These are phyloP conservation scores for Cheilosia vulpina DNA, from an alignment of 2,888 invertebrate species.

Conservation along the genomic window DNA sequence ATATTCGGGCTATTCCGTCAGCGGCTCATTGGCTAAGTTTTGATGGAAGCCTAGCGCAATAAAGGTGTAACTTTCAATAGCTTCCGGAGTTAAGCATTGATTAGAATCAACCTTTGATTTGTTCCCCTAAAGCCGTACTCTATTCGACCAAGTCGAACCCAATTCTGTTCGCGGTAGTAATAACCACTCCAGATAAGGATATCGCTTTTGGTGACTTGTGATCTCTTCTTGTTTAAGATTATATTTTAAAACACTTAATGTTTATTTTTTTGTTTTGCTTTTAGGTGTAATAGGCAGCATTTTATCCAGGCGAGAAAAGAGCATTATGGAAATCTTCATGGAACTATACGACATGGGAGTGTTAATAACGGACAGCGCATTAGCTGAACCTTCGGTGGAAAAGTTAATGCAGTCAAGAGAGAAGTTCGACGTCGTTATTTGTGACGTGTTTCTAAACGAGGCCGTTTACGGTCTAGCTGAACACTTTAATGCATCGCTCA, in stretches of 20 bases:
- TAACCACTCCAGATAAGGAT: too few relatives aligned
- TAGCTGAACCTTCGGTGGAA: constrained; percentile 77
- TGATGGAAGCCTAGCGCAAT: too few relatives aligned
- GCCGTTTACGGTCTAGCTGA: constrained; percentile 81
- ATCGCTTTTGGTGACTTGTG: not conserved
- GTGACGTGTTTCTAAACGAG: constrained; percentile 82
- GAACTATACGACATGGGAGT: constrained; percentile 77
- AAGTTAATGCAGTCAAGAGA: constrained; percentile 79
- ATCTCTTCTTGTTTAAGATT: not conserved
- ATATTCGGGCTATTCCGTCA: too few relatives aligned
- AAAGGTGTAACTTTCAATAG: too few relatives aligned
- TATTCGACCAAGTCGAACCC: too few relatives aligned
- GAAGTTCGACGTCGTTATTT: constrained; percentile 82
- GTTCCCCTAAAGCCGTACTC: too few relatives aligned
- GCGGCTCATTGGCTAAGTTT: too few relatives aligned
- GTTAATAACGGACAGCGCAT: constrained; percentile 75
- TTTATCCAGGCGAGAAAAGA: not conserved
- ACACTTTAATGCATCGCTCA: constrained; percentile 80
- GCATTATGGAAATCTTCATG: not conserved
- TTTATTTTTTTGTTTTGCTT: constrained; percentile 76
- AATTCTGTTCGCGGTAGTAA: too few relatives aligned
- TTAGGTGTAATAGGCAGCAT: not conserved
- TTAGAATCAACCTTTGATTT: too few relatives aligned
- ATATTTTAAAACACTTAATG: constrained; percentile 71
- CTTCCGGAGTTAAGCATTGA: too few relatives aligned